Evolutionary conservation across 2,888 invertebrate species (phyloP).

Genomic region (Pteria penguin): DNA sequence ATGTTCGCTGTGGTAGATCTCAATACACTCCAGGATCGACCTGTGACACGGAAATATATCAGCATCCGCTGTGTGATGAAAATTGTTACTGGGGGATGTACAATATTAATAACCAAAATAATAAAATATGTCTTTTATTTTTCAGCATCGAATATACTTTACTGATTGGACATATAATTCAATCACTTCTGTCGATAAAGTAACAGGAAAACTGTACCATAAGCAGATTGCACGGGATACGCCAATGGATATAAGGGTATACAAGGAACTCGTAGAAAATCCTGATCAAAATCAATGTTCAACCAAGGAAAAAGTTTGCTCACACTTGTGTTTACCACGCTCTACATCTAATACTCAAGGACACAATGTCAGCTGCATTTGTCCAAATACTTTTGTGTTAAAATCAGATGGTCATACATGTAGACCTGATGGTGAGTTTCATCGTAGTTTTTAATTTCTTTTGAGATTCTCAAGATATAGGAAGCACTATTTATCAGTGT

Average conservation of each 20-base stretch:
- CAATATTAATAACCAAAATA: too few relatives aligned
- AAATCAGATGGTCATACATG: not conserved
- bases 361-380: conserved; percentile 82
- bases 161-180: conserved; percentile 98
- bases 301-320: conserved; percentile 93
- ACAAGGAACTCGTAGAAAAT: conserved; percentile 51
- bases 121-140: too few relatives aligned
- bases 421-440: not conserved
- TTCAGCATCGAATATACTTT: conserved; percentile 94
- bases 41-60: too few relatives aligned
- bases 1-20: too few relatives aligned
- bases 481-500: too few relatives aligned
- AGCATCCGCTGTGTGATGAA: too few relatives aligned
- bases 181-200: conserved; percentile 95
- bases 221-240: conserved; percentile 81
- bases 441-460: too few relatives aligned
- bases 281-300: conserved; percentile 88
- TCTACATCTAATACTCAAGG: not conserved
- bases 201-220: conserved; percentile 89
- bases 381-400: conserved; percentile 86
- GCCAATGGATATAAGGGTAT: conserved; percentile 60
- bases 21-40: too few relatives aligned
- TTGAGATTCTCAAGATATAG: too few relatives aligned
- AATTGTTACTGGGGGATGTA: too few relatives aligned
- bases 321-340: conserved; percentile 29